These are phyloP conservation scores for Nephrotoma flavescens DNA, from an alignment of 2,888 invertebrate genomes.

Conservation along the genomic window DNA sequence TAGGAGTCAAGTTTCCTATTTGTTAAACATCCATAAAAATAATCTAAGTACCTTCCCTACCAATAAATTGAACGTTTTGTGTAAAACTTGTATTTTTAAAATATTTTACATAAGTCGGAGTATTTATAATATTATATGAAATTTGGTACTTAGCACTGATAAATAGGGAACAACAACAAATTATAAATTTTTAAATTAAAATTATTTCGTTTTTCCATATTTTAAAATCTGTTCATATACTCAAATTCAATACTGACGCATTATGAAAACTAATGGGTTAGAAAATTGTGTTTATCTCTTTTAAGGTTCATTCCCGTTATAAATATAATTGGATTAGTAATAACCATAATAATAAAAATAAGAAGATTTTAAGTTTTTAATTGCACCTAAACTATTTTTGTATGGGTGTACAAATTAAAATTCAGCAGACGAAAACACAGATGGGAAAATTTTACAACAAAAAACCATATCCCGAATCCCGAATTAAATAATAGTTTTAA, in stretches of 20 bases:
- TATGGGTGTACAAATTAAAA: not conserved
- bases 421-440: not conserved
- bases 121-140: not conserved
- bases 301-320: not conserved
- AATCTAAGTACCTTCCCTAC: no score
- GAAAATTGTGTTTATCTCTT: not conserved
- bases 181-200: not conserved
- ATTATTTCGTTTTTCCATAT: not conserved
- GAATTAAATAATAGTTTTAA: not conserved
- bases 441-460: not conserved
- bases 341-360: not conserved
- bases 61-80: not conserved
- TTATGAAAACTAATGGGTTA: not conserved
- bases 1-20: not conserved
- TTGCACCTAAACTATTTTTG: not conserved
- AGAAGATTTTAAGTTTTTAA: not conserved
- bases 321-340: not conserved
- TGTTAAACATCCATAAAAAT: not conserved
- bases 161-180: not conserved
- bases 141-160: not conserved
- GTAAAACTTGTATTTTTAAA: not conserved
- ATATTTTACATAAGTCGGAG: not conserved
- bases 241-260: not conserved
- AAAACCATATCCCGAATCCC: no score
- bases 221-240: not conserved